These are phyloP conservation scores for Scaptomyza tumidula DNA, from an alignment of 2,888 invertebrate genomes.

Conservation along the genomic window DNA sequence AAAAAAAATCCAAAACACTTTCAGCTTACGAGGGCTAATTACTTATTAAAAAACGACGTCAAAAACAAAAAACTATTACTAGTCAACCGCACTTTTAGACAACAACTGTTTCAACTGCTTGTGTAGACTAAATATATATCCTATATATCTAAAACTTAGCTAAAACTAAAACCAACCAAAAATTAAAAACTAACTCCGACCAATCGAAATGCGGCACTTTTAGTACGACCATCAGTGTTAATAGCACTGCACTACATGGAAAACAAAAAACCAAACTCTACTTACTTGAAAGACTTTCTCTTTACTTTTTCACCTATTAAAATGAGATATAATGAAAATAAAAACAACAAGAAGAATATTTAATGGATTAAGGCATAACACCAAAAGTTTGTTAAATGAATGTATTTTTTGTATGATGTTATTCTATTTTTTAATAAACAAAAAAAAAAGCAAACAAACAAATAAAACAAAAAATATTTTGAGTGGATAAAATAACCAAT, in stretches of 20 bases:
- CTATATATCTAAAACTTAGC: constrained; percentile 25
- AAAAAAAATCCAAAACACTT: neutral
- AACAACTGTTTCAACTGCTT: constrained; percentile 23
- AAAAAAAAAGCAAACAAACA: neutral
- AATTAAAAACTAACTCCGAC: constrained; percentile 67
- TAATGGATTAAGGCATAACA: constrained; percentile 48
- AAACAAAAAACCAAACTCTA: constrained; percentile 37
- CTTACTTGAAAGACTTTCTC: constrained; percentile 74
- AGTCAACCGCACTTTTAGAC: constrained; percentile 51
- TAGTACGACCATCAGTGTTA: constrained; percentile 71
- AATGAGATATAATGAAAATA: constrained; percentile 31
- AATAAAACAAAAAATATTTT: constrained; percentile 36
- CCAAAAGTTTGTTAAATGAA: constrained; percentile 67
- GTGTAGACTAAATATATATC: constrained; percentile 20
- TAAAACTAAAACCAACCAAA: constrained; percentile 20
- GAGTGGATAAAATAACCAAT: constrained; percentile 28
- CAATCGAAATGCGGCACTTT: constrained; percentile 73
- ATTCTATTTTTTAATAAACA: constrained; percentile 70
- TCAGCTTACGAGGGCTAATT: constrained; percentile 17
- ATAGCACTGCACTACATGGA: constrained; percentile 59
- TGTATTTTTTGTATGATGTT: constrained; percentile 78
- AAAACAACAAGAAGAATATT: constrained; percentile 20
- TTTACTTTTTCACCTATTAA: constrained; percentile 64
- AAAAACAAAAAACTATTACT: constrained; percentile 44
- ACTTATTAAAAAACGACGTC: constrained; percentile 6